phyloP scores from a whole-genome alignment of 2,113 vertebrate species.

The Tautogolabrus adspersus region DNA sequence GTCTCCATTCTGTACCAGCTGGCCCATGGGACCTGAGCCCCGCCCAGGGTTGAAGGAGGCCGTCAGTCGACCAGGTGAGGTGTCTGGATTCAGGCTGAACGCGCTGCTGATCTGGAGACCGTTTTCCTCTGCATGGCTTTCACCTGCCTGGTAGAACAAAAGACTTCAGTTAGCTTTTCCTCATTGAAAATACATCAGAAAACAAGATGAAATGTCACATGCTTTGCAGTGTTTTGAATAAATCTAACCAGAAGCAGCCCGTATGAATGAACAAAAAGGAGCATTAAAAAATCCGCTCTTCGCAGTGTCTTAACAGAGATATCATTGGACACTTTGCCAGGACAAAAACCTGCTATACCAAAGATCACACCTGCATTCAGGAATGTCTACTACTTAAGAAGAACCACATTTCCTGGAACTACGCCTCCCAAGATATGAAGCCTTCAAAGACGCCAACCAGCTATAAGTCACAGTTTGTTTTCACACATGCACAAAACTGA shows the following conservation, averaged over 20 bases:
- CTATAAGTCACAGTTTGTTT: too few species aligned
- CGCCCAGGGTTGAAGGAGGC: slow-evolving; percentile 95
- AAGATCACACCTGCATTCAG: not conserved
- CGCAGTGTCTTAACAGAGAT: too few species aligned
- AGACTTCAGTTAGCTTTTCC: slow-evolving; percentile 4
- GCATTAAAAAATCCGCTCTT: too few species aligned
- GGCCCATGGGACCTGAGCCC: slow-evolving; percentile 86
- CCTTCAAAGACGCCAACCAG: too few species aligned
- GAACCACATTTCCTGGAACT: not conserved
- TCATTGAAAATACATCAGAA: not conserved
- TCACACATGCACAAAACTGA: too few species aligned
- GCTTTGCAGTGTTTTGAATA: not conserved
- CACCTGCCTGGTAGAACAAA: slow-evolving; percentile 55
- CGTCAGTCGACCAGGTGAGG: slow-evolving; percentile 66
- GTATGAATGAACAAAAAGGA: not conserved
- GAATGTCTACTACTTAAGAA: not conserved
- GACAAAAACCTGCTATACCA: too few species aligned
- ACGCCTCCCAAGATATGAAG: too few species aligned
- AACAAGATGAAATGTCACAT: too few species aligned
- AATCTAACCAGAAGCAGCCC: not conserved
- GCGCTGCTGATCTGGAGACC: slow-evolving; percentile 92
- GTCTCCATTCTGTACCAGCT: slow-evolving; percentile 96
- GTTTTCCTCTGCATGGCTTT: slow-evolving; percentile 83
- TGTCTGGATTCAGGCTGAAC: slow-evolving; percentile 90
- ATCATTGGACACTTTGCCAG: too few species aligned